Conservation (phyloP, 2,888 invertebrate genomes). For the Lasioglossum lativentre region DNA sequence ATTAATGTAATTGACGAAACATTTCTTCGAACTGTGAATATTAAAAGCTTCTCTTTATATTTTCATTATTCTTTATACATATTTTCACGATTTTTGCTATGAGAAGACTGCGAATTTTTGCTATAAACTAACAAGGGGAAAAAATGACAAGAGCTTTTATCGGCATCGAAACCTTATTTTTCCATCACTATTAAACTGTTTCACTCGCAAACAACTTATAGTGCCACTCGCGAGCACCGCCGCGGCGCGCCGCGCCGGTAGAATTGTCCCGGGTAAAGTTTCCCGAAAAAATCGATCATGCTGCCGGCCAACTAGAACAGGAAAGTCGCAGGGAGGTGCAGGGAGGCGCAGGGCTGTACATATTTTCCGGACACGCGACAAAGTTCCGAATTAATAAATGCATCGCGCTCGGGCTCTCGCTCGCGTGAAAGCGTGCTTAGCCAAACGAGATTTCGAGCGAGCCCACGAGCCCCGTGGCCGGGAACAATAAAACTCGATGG, state of each 20-base stretch:
- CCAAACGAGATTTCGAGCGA: slow-evolving; percentile 19
- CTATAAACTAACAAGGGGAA: too few relatives aligned
- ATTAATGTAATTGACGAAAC: too few relatives aligned
- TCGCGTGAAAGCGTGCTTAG: slow-evolving; percentile 12
- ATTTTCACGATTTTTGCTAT: too few relatives aligned
- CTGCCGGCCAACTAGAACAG: not conserved
- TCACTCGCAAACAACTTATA: not conserved
- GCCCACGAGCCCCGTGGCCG: not conserved
- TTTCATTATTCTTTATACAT: too few relatives aligned
- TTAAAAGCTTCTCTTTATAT: too few relatives aligned
- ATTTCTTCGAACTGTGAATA: too few relatives aligned
- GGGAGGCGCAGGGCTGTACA: not conserved
- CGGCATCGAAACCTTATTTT: too few relatives aligned
- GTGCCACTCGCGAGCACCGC: too few relatives aligned
- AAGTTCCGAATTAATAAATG: slow-evolving; percentile 9
- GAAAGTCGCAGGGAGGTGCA: not conserved
- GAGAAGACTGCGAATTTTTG: too few relatives aligned
- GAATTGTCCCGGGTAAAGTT: not conserved
- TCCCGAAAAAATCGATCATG: slow-evolving; percentile 1
- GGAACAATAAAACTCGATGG: slow-evolving; percentile 71
- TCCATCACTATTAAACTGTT: too few relatives aligned
- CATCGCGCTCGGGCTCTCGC: not conserved
- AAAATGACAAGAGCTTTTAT: too few relatives aligned
- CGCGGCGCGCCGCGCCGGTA: not conserved
- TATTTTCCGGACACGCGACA: slow-evolving; percentile 3